A percentile compares a stretch with the other conserved stretches of the same genome.
Evolutionary conservation across 2,113 vertebrate genomes (phyloP).

Genomic region (Pitta sordida): DNA sequence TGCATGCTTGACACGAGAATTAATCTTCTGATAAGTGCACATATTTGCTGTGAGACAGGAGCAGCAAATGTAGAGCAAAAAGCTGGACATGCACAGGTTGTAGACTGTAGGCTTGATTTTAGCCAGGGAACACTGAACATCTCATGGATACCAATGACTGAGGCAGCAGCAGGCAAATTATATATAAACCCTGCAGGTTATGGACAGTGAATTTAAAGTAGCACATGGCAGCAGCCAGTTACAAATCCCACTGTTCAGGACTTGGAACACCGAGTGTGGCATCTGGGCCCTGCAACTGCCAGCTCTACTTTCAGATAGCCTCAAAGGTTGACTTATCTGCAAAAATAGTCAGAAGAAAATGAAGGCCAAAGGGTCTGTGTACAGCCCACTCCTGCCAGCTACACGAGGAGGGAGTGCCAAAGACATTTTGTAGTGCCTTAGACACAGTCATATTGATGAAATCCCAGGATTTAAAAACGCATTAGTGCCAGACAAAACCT

Average conservation of each 20-base stretch:
- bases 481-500: background rate
- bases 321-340: conserved; percentile 5
- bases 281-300: conserved; percentile 39
- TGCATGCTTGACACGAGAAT: background rate
- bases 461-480: background rate
- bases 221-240: background rate
- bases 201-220: conserved; percentile 22
- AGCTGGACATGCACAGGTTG: background rate
- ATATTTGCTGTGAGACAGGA: background rate
- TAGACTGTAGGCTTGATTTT: background rate
- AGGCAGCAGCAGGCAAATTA: conserved; percentile 29
- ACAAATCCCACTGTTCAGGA: conserved; percentile 32
- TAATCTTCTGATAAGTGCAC: background rate
- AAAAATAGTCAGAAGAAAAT: background rate
- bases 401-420: background rate
- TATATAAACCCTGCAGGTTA: conserved; percentile 11
- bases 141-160: conserved; percentile 13
- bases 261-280: conserved; percentile 4
- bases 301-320: background rate
- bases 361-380: background rate
- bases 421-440: background rate
- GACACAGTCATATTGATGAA: background rate
- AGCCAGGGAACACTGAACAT: background rate
- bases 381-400: background rate
- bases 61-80: background rate